A percentile compares a stretch with the other conserved stretches of the same genome.
Conservation (phyloP, 2,888 invertebrate species). For the Creontiades dilutus region DNA sequence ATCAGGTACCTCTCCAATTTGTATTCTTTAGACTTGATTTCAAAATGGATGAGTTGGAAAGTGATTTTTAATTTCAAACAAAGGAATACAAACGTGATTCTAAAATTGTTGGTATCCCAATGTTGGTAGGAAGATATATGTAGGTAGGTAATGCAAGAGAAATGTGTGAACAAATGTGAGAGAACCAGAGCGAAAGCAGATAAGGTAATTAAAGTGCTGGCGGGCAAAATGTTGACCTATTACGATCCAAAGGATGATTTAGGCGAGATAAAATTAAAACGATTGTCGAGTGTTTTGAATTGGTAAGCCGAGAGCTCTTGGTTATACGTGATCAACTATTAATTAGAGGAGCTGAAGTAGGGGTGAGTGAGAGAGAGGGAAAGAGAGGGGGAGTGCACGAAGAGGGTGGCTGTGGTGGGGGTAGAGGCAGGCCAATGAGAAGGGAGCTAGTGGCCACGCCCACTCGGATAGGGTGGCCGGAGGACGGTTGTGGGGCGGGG, state of each 20-base stretch:
- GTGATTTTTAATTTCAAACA: too few species aligned
- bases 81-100: too few species aligned
- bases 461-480: constrained; percentile 15
- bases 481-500: constrained; percentile 7
- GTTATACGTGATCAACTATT: constrained; percentile 70
- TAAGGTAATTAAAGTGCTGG: constrained; percentile 21
- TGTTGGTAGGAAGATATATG: too few species aligned
- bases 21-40: too few species aligned
- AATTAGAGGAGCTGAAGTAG: constrained; percentile 60
- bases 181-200: background rate
- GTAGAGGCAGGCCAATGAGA: background rate
- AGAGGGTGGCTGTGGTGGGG: background rate
- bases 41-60: too few species aligned
- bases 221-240: constrained; percentile 44
- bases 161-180: too few species aligned
- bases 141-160: too few species aligned
- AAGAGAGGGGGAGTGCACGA: constrained; percentile 9
- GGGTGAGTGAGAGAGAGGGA: background rate
- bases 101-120: too few species aligned
- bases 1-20: too few species aligned
- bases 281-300: constrained; percentile 70
- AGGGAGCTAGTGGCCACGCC: constrained; percentile 39
- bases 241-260: constrained; percentile 48
- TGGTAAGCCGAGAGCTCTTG: constrained; percentile 69
- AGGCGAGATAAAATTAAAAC: constrained; percentile 65